A percentile compares a stretch with the other conserved stretches of the same genome.
phyloP scores from a whole-genome alignment of 2,888 invertebrate species.

The Hypolimnas misippus region DNA sequence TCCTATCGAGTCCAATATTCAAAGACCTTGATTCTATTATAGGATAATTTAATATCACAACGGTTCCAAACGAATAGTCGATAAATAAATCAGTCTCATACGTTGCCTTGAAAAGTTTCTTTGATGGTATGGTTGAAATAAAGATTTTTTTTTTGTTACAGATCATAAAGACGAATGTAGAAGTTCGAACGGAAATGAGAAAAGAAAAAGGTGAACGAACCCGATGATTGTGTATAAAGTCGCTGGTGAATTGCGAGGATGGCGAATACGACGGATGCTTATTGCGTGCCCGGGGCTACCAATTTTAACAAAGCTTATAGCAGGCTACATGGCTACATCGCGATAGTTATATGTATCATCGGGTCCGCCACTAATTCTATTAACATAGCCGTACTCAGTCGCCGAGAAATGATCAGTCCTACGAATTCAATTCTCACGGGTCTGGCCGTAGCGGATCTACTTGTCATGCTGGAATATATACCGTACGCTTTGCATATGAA shows the following conservation, averaged over 20 bases:
- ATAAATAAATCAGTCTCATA: slow-evolving; percentile 16
- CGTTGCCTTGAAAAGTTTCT: neutral
- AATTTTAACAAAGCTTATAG: slow-evolving; percentile 87
- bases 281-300: slow-evolving; percentile 84
- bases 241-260: slow-evolving; percentile 39
- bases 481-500: slow-evolving; percentile 94
- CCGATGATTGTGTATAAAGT: slow-evolving; percentile 44
- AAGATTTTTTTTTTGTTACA: slow-evolving; percentile 36
- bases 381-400: slow-evolving; percentile 94
- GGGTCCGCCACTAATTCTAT: slow-evolving; percentile 96
- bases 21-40: slow-evolving; percentile 38
- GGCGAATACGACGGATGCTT: slow-evolving; percentile 74
- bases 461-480: slow-evolving; percentile 97
- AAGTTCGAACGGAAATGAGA: slow-evolving; percentile 17
- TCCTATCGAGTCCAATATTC: slow-evolving; percentile 1
- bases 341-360: slow-evolving; percentile 93
- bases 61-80: slow-evolving; percentile 15
- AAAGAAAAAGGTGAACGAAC: slow-evolving; percentile 16
- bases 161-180: slow-evolving; percentile 18
- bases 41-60: slow-evolving; percentile 32
- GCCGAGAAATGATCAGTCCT: slow-evolving; percentile 95
- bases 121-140: neutral
- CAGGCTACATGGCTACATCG: slow-evolving; percentile 92
- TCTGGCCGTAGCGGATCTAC: slow-evolving; percentile 94
- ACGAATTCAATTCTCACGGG: slow-evolving; percentile 96